phyloP scores from a whole-genome alignment of 2,888 invertebrate genomes.

The Scrobipalpa atriplicella region DNA sequence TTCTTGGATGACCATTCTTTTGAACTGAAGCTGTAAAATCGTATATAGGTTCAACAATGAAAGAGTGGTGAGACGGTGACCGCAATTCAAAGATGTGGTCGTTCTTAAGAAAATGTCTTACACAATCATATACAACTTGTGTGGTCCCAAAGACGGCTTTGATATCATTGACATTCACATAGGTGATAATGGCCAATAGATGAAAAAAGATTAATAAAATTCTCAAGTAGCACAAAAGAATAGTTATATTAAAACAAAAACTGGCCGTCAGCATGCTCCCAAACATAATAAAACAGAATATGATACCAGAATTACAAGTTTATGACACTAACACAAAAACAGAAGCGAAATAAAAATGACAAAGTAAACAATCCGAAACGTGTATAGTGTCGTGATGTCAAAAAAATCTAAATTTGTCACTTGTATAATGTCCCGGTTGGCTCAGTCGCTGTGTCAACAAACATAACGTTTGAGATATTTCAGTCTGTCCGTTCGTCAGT shows the following conservation, averaged over 20 bases:
- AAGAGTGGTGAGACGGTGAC: background rate
- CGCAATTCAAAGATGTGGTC: conserved; percentile 16
- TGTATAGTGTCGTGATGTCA: conserved; percentile 45
- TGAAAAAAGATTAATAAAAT: background rate
- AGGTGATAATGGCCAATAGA: background rate
- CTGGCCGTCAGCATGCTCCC: background rate
- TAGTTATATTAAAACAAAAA: too few relatives aligned
- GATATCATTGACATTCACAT: background rate
- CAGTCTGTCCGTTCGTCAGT: conserved; percentile 62
- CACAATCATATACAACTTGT: background rate
- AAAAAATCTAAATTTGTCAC: conserved; percentile 65
- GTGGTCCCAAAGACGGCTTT: conserved; percentile 2
- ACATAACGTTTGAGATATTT: conserved; percentile 71
- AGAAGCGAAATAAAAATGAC: conserved; percentile 25
- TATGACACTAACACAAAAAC: conserved; percentile 13
- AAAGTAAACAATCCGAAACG: conserved; percentile 33
- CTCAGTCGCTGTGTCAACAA: conserved; percentile 65
- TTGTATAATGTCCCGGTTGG: conserved; percentile 59
- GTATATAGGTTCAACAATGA: background rate
- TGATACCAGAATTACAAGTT: background rate
- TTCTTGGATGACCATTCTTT: background rate
- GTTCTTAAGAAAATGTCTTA: background rate
- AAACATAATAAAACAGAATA: background rate
- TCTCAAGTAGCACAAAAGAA: background rate
- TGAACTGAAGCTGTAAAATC: conserved; percentile 2